phyloP scores from a whole-genome alignment of 2,797 vertebrate species.

The Sebastes trivittatus region DNA sequence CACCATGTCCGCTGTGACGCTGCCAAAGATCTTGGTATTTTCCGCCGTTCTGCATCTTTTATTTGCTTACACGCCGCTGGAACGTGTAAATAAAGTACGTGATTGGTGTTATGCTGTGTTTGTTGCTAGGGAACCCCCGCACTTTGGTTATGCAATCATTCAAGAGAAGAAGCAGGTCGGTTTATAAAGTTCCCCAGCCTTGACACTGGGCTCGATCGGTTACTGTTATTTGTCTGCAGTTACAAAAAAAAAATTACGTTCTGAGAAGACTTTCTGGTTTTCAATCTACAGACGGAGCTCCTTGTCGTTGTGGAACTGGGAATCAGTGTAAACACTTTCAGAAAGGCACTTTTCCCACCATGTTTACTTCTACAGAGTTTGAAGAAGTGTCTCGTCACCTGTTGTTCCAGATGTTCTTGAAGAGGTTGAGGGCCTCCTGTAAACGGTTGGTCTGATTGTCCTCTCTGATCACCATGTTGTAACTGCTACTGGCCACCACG shows the following conservation, averaged over 20 bases:
- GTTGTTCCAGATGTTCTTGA: constrained; percentile 99
- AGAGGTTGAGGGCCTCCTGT: constrained; percentile 99
- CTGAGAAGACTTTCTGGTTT: background rate
- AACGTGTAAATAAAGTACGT: constrained; percentile 9
- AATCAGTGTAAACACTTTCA: background rate
- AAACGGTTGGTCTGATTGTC: constrained; percentile 99
- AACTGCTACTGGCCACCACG: constrained; percentile 99
- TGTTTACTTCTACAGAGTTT: background rate
- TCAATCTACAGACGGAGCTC: background rate
- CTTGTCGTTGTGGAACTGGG: background rate
- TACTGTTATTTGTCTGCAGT: background rate
- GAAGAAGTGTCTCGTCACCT: constrained; percentile 79
- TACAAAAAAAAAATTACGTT: background rate
- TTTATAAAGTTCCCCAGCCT: constrained; percentile 1
- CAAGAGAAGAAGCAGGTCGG: background rate
- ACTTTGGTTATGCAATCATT: constrained; percentile 13
- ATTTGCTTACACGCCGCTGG: constrained; percentile 1
- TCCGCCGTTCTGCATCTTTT: background rate
- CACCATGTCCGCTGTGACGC: background rate
- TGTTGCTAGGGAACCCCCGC: constrained; percentile 15
- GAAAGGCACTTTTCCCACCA: background rate
- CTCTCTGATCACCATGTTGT: constrained; percentile 99
- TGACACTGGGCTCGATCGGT: background rate
- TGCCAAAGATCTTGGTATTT: background rate
- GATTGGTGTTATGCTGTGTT: constrained; percentile 1